Evolutionary conservation across 2,888 invertebrate species (phyloP).

Genomic region (Drosophila ezoana): DNA sequence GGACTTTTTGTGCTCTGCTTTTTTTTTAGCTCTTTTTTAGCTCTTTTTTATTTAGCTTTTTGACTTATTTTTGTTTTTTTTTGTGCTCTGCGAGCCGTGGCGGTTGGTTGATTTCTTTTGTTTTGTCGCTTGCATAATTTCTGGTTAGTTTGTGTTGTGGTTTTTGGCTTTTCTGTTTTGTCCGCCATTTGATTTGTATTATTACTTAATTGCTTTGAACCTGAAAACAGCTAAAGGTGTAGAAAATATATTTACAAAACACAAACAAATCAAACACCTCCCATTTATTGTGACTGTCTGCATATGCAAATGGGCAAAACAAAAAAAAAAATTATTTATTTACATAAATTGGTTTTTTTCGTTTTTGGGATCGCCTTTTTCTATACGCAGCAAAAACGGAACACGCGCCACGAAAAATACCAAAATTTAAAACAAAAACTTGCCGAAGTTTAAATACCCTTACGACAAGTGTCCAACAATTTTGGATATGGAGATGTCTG

Average conservation of each 20-base stretch:
- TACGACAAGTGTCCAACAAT: too few relatives aligned
- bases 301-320: conserved; percentile 53
- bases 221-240: conserved; percentile 57
- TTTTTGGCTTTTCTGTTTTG: conserved; percentile 38
- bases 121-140: conserved; percentile 67
- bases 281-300: conserved; percentile 43
- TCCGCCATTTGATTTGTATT: conserved; percentile 69
- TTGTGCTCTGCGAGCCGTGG: conserved; percentile 47
- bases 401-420: conserved; percentile 53
- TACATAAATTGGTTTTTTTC: conserved; percentile 8
- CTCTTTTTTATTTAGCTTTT: background rate
- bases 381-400: conserved; percentile 39
- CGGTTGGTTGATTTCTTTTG: conserved; percentile 53
- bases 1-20: conserved; percentile 21
- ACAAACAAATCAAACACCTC: conserved; percentile 26
- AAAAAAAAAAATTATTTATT: conserved; percentile 40
- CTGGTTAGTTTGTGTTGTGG: conserved; percentile 30
- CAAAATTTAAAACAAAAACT: conserved; percentile 7
- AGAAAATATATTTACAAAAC: conserved; percentile 17
- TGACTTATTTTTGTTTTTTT: background rate
- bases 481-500: too few relatives aligned
- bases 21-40: too few relatives aligned
- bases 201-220: conserved; percentile 78
- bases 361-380: conserved; percentile 11
- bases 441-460: too few relatives aligned